Percentiles rank a stretch among this genome's conserved stretches.
Conservation (phyloP, 2,113 vertebrate species). For the Amblyornis subalaris region DNA sequence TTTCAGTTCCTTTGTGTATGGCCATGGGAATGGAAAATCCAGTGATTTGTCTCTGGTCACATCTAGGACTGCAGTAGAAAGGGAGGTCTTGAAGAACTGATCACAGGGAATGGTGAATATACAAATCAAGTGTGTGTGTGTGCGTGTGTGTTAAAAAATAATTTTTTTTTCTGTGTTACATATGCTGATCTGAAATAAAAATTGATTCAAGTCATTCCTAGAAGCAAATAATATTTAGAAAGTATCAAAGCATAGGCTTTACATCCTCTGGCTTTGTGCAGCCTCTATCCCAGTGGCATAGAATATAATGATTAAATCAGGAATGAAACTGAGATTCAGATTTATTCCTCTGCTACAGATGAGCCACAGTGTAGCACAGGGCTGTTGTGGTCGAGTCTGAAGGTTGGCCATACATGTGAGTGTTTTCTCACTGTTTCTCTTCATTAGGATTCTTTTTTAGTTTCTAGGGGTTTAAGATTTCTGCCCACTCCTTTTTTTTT, state of each 20-base stretch:
- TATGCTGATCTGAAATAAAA: neutral
- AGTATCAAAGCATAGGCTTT: neutral
- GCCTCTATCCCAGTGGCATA: neutral
- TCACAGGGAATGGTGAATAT: neutral
- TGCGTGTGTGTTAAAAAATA: neutral
- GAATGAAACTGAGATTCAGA: neutral
- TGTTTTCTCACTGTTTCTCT: neutral
- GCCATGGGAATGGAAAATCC: neutral
- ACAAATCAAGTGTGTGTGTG: neutral
- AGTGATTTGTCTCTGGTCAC: neutral
- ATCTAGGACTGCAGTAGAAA: neutral
- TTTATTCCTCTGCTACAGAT: neutral
- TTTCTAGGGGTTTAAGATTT: neutral
- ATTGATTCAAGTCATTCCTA: neutral
- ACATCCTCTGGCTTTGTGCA: accelerated
- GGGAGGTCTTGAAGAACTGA: neutral
- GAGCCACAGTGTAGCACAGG: neutral
- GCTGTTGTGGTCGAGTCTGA: neutral
- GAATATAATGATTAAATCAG: neutral
- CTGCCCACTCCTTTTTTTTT: neutral
- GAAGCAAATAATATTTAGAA: neutral
- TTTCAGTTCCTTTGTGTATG: neutral
- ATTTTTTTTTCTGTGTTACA: neutral
- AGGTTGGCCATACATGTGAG: neutral
- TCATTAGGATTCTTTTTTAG: neutral